Evolutionary conservation across 2,113 vertebrate genomes (phyloP).

Genomic region (Oxygymnocypris stewartii): DNA sequence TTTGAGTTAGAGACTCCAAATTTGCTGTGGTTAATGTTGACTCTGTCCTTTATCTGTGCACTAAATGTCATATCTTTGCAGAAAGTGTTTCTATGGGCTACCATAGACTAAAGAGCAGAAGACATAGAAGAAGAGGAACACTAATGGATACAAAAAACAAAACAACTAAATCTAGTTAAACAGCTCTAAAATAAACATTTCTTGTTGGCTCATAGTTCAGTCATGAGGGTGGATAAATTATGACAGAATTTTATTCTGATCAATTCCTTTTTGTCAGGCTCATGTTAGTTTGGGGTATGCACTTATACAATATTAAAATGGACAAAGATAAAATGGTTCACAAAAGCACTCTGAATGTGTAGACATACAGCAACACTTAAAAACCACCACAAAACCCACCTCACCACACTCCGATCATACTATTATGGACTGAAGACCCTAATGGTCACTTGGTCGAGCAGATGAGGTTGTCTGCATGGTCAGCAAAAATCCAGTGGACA

Average conservation of each 20-base stretch:
- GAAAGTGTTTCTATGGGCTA: too few species aligned
- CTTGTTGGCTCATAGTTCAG: background rate
- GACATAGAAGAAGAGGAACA: background rate
- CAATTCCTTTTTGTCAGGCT: background rate
- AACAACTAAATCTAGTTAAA: background rate
- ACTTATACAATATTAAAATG: conserved; percentile 43
- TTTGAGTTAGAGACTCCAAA: too few species aligned
- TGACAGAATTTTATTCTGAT: background rate
- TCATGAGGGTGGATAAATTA: background rate
- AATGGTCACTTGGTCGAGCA: conserved; percentile 49
- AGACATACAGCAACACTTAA: conserved; percentile 55
- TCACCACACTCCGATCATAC: conserved; percentile 40
- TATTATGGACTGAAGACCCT: conserved; percentile 37
- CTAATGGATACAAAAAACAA: background rate
- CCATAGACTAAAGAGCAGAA: background rate
- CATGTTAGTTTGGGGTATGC: conserved; percentile 19
- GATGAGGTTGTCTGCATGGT: conserved; percentile 48
- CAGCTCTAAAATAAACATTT: background rate
- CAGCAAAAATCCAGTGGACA: conserved; percentile 54
- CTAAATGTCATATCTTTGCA: background rate
- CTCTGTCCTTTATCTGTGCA: background rate
- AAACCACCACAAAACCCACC: conserved; percentile 51
- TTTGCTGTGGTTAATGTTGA: too few species aligned
- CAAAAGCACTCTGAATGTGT: conserved; percentile 45
- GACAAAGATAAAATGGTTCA: conserved; percentile 46